Conservation (phyloP, 2,888 invertebrate species). For the Drosophila neonasuta region DNA sequence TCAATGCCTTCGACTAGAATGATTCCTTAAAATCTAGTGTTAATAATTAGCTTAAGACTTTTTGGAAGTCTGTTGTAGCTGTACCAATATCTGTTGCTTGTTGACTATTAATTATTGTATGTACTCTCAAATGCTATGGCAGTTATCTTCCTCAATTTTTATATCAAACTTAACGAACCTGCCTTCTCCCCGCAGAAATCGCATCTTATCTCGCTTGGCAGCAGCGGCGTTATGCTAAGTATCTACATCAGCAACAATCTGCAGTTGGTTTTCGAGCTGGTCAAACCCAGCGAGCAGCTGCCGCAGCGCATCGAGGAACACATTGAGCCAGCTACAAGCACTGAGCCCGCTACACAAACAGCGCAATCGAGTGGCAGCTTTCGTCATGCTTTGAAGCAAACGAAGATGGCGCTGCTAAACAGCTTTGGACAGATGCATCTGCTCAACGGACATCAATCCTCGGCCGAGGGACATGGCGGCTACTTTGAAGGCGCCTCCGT, state of each 20-base stretch:
- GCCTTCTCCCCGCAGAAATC: constrained; percentile 63
- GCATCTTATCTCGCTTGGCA: constrained; percentile 81
- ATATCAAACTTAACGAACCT: not conserved
- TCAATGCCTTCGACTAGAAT: too few species aligned
- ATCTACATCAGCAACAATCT: constrained; percentile 78
- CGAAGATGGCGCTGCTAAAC: constrained; percentile 79
- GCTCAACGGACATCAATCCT: constrained; percentile 73
- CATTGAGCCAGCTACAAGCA: constrained; percentile 41
- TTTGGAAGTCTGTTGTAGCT: too few species aligned
- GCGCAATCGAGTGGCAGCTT: constrained; percentile 51
- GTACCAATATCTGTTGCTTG: too few species aligned
- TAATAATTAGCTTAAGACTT: too few species aligned
- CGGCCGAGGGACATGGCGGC: constrained; percentile 38
- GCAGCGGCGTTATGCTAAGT: constrained; percentile 80
- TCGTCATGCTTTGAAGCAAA: constrained; percentile 79
- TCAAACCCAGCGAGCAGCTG: constrained; percentile 77
- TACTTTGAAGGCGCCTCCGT: constrained; percentile 74
- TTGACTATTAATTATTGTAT: too few species aligned
- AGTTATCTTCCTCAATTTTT: not conserved
- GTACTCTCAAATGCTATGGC: too few species aligned
- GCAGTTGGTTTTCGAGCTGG: constrained; percentile 79
- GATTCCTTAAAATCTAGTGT: too few species aligned
- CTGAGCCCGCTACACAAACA: not conserved
- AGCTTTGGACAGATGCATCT: constrained; percentile 80
- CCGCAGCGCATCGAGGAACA: constrained; percentile 62